These are phyloP conservation scores for Oryzias dopingdopingensis DNA, from an alignment of 2,797 vertebrate species.

Conservation along the genomic window DNA sequence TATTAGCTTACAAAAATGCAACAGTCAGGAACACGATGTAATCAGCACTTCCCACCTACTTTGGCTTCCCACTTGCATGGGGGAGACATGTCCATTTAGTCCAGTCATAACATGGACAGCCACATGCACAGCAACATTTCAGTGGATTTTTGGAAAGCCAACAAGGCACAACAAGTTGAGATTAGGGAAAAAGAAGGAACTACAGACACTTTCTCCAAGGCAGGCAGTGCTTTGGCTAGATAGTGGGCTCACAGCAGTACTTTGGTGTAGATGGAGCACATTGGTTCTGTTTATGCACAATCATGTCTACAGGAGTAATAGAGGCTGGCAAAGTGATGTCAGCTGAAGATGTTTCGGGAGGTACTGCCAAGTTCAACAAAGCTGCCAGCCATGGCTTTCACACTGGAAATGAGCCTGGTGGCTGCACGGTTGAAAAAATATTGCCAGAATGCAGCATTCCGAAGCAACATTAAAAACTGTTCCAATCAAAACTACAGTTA, in stretches of 20 bases:
- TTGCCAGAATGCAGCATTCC: constrained; percentile 37
- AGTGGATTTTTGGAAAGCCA: constrained; percentile 13
- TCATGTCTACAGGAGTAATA: constrained; percentile 42
- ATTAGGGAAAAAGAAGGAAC: constrained; percentile 4
- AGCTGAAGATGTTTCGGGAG: constrained; percentile 48
- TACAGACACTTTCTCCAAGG: constrained; percentile 23
- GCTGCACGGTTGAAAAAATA: constrained; percentile 56
- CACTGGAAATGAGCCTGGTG: constrained; percentile 45
- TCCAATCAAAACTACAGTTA: constrained; percentile 35
- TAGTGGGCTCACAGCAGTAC: constrained; percentile 21
- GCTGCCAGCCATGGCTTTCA: constrained; percentile 58
- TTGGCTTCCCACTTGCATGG: too few species aligned
- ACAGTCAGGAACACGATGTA: too few species aligned
- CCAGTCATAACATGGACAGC: constrained; percentile 12
- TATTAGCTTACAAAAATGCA: too few species aligned
- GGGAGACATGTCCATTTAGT: constrained; percentile 3
- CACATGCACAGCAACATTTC: constrained; percentile 13
- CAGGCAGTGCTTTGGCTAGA: constrained; percentile 28
- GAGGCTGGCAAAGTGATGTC: constrained; percentile 44
- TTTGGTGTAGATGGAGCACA: constrained; percentile 33
- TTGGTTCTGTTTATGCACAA: constrained; percentile 40
- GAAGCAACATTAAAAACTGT: constrained; percentile 35
- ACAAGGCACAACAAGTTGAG: constrained; percentile 9
- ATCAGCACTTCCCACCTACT: too few species aligned
- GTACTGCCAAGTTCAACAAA: constrained; percentile 40